Evolutionary conservation across 1,140 invertebrate genomes (phyloP).

Genomic region (Antheraea pernyi): DNA sequence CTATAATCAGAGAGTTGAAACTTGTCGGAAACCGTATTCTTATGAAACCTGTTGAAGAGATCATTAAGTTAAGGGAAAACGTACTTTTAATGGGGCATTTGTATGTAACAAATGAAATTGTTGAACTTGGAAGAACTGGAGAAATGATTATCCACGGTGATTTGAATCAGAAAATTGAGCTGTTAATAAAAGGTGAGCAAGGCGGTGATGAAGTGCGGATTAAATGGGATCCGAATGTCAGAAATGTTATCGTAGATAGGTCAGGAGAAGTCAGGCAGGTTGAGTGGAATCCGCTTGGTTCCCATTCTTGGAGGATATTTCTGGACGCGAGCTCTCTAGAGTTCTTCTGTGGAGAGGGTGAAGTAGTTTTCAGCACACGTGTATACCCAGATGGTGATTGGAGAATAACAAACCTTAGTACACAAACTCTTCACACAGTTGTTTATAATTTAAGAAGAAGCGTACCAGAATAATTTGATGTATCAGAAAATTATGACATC

Average conservation of each 20-base stretch:
- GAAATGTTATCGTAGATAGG: conserved; percentile 55
- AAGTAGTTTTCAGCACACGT: conserved; percentile 64
- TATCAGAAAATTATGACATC: no score
- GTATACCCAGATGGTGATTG: conserved; percentile 58
- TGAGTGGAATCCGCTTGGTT: conserved; percentile 50
- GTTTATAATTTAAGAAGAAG: conserved; percentile 50
- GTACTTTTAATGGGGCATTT: conserved; percentile 32
- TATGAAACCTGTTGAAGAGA: conserved; percentile 54
- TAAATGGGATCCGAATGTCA: conserved; percentile 46
- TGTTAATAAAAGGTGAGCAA: conserved; percentile 45
- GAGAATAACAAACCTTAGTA: conserved; percentile 49
- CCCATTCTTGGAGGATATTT: conserved; percentile 51
- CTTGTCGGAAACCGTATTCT: conserved; percentile 49
- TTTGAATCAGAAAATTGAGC: conserved; percentile 46
- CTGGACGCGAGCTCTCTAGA: conserved; percentile 65
- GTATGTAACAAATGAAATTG: conserved; percentile 18
- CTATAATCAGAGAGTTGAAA: conserved; percentile 57
- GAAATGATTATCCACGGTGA: conserved; percentile 53
- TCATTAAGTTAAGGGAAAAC: conserved; percentile 42
- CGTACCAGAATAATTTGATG: conserved; percentile 39
- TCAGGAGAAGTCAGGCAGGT: conserved; percentile 55
- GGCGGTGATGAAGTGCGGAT: conserved; percentile 52
- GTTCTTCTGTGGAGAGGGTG: conserved; percentile 70
- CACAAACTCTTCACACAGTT: conserved; percentile 39
- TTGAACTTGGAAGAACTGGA: conserved; percentile 46